Evolutionary conservation across 2,797 vertebrate genomes (phyloP).

Genomic region (Centroberyx gerrardi): DNA sequence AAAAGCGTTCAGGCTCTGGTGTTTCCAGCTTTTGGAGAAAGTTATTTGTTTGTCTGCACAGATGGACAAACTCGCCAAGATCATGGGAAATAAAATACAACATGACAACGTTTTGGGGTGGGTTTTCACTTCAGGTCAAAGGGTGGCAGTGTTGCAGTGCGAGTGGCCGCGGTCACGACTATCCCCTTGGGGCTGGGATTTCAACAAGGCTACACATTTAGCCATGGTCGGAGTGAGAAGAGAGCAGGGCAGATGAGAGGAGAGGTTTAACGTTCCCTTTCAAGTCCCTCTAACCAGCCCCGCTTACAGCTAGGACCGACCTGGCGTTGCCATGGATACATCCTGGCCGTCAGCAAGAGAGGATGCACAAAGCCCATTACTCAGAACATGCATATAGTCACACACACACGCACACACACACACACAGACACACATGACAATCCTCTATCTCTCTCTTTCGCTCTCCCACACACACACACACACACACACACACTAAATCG

Average conservation of each 20-base stretch:
- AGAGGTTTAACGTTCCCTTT: constrained; percentile 81
- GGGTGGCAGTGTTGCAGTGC: constrained; percentile 77
- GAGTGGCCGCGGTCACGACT: constrained; percentile 20
- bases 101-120: constrained; percentile 1
- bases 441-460: not conserved
- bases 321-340: constrained; percentile 88
- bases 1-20: too few relatives aligned
- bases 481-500: not conserved
- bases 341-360: constrained; percentile 73
- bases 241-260: constrained; percentile 72
- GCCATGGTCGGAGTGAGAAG: constrained; percentile 65
- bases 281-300: constrained; percentile 81
- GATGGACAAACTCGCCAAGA: not conserved
- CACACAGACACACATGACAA: not conserved
- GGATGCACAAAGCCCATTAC: constrained; percentile 82
- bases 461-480: constrained; percentile 15
- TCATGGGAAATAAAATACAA: constrained; percentile 1
- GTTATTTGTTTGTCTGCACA: not conserved
- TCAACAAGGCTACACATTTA: constrained; percentile 70
- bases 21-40: not conserved
- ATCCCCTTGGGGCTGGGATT: constrained; percentile 63
- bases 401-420: constrained; percentile 42
- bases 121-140: constrained; percentile 61
- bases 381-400: constrained; percentile 69
- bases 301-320: constrained; percentile 79